phyloP scores from a whole-genome alignment of 2,113 vertebrate genomes.

The Seriola quinqueradiata region DNA sequence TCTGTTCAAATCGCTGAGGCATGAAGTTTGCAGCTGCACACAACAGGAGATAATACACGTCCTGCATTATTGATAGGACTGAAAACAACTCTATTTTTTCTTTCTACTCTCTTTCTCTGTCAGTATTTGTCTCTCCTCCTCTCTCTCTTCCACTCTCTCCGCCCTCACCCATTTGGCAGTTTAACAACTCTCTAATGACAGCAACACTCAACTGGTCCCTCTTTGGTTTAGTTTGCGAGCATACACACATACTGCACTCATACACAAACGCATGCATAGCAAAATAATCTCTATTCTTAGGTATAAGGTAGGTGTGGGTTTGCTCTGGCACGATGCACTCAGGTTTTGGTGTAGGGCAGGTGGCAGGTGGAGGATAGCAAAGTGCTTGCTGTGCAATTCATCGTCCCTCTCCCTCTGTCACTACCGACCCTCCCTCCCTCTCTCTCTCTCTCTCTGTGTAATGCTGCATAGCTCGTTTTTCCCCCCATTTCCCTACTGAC shows the following conservation, averaged over 20 bases:
- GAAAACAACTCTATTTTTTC: conserved; percentile 67
- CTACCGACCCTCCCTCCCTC: not conserved
- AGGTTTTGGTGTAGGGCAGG: conserved; percentile 44
- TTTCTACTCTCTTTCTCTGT: conserved; percentile 25
- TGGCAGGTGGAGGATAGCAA: conserved; percentile 51
- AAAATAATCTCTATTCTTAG: conserved; percentile 9
- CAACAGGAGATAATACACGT: conserved; percentile 72
- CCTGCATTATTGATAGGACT: conserved; percentile 79
- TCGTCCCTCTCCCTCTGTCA: conserved; percentile 27
- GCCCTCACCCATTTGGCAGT: conserved; percentile 36
- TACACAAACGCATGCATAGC: not conserved
- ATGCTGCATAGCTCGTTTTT: conserved; percentile 33
- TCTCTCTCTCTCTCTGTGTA: not conserved
- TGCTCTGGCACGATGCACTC: conserved; percentile 14
- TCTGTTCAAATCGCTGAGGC: conserved; percentile 67
- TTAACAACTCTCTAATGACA: conserved; percentile 60
- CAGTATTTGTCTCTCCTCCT: conserved; percentile 11
- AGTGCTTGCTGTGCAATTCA: conserved; percentile 55
- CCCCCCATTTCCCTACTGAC: conserved; percentile 33
- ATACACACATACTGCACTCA: not conserved
- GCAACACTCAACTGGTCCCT: conserved; percentile 25
- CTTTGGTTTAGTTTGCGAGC: conserved; percentile 33
- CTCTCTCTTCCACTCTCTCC: not conserved
- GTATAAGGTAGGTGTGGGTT: conserved; percentile 5
- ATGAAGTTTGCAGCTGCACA: conserved; percentile 67